Conservation (phyloP, 1,140 invertebrate genomes). For the Steinernema feltiae region DNA sequence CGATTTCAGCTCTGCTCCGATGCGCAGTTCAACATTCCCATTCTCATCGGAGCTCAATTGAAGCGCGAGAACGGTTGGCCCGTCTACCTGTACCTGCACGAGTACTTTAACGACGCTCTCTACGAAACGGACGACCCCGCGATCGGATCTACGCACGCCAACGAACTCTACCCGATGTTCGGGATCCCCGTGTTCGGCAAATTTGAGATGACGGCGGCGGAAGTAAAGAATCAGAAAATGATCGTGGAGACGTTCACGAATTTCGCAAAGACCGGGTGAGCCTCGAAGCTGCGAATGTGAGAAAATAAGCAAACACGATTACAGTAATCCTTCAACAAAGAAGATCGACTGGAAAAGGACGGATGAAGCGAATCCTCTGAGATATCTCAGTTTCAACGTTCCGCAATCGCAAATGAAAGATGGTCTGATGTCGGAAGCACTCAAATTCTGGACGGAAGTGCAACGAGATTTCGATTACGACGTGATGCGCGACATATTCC, state of each 20-base stretch:
- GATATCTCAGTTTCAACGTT: background rate
- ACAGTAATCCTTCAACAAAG: background rate
- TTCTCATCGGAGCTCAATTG: conserved; percentile 17
- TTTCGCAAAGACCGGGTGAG: conserved; percentile 12
- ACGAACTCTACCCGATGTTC: conserved; percentile 17
- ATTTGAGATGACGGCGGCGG: background rate
- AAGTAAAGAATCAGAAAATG: background rate
- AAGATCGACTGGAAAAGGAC: background rate
- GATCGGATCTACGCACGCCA: conserved; percentile 13
- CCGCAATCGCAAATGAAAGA: background rate
- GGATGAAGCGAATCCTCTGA: background rate
- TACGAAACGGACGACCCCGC: conserved; percentile 16
- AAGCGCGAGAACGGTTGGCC: conserved; percentile 18
- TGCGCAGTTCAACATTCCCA: conserved; percentile 27
- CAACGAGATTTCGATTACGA: background rate
- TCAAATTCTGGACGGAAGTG: background rate
- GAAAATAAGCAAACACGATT: background rate
- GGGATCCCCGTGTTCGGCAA: background rate
- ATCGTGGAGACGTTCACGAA: background rate
- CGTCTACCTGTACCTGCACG: conserved; percentile 20
- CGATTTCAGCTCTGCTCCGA: conserved; percentile 13
- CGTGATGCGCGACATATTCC: background rate
- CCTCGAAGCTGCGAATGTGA: background rate
- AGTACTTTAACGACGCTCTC: conserved; percentile 22
- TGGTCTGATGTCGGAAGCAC: background rate